Conservation (phyloP, 1,140 invertebrate genomes). For the Chelonus insularis region DNA sequence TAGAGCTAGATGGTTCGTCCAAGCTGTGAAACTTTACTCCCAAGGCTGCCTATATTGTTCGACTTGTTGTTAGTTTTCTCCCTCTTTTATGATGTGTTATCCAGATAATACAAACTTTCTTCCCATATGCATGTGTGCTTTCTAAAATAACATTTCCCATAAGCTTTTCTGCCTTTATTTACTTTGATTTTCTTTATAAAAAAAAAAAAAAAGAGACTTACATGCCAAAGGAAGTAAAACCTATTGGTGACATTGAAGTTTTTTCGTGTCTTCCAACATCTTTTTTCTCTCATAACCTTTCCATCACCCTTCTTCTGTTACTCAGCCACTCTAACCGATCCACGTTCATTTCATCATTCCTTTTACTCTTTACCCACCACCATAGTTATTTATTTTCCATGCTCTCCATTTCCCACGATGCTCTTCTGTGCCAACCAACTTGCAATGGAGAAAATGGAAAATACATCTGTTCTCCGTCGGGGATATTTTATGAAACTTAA, state of each 20-base stretch:
- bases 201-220: background rate
- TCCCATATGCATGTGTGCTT: background rate
- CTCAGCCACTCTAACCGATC: background rate
- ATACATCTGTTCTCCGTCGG: conserved; percentile 34
- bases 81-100: no score
- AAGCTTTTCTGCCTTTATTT: background rate
- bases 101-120: no score
- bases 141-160: background rate
- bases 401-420: conserved; percentile 33
- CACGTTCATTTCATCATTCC: conserved; percentile 15
- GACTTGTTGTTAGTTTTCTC: background rate
- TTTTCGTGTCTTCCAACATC: conserved; percentile 9
- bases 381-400: conserved; percentile 42
- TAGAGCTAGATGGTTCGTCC: conserved; percentile 34
- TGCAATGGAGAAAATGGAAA: conserved; percentile 52
- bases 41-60: background rate
- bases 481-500: conserved; percentile 59
- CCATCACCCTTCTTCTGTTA: conserved; percentile 12
- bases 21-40: conserved; percentile 38
- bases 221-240: conserved; percentile 42
- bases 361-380: conserved; percentile 36
- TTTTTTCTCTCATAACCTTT: conserved; percentile 32
- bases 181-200: background rate
- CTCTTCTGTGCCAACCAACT: conserved; percentile 10
- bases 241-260: conserved; percentile 46